Conservation (phyloP, 2,797 vertebrate species). For the Numenius phaeopus region DNA sequence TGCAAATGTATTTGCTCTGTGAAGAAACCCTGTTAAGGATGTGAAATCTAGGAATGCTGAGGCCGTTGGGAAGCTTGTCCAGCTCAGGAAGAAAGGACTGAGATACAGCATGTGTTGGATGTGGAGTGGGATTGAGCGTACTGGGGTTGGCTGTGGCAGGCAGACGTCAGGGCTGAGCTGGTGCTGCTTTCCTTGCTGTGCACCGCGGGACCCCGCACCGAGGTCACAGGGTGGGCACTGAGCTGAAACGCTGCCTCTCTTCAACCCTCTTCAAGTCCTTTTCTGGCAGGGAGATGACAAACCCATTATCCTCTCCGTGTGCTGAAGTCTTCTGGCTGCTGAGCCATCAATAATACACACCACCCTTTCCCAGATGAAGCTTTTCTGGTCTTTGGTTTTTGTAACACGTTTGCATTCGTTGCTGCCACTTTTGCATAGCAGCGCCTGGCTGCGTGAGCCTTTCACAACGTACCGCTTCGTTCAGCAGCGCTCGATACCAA, state of each 20-base stretch:
- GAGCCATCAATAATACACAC: neutral
- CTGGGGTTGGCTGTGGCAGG: neutral
- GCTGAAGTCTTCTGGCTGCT: neutral
- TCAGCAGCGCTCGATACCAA: fast-evolving
- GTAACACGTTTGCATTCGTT: fast-evolving
- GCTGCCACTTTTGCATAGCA: fast-evolving
- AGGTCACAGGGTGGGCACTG: neutral
- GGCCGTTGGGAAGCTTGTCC: neutral
- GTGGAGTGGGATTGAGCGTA: fast-evolving
- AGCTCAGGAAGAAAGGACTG: neutral
- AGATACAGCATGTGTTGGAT: fast-evolving
- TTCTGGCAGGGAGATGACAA: neutral
- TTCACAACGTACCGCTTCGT: fast-evolving
- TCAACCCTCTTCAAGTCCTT: neutral
- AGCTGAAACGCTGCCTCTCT: neutral
- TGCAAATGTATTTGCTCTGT: neutral
- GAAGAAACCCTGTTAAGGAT: neutral
- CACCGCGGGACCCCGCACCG: fast-evolving
- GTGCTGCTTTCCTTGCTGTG: fast-evolving
- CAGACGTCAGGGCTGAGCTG: fast-evolving
- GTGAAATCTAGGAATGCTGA: neutral
- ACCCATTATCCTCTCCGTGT: neutral
- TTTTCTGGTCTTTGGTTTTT: neutral
- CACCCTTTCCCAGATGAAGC: neutral
- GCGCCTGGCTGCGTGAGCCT: fast-evolving